A percentile compares a stretch with the other conserved stretches of the same genome.
These are phyloP conservation scores for Poeciliopsis prolifica DNA, from an alignment of 2,113 vertebrate species.

Conservation along the genomic window DNA sequence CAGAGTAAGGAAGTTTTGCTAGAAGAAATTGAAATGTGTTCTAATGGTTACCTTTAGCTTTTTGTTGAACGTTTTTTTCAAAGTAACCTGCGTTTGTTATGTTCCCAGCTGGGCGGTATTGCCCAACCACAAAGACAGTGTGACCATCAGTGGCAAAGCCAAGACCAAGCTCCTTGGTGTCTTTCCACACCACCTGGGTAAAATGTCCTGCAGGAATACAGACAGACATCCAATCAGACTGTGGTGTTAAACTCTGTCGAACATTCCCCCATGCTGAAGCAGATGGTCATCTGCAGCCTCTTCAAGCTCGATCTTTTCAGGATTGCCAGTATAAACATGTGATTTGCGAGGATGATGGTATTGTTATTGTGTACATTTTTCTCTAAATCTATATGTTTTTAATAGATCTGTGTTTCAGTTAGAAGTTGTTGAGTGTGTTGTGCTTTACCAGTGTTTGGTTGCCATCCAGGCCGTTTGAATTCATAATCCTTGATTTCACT, in stretches of 20 bases:
- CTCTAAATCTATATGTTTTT: neutral
- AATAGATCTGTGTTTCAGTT: neutral
- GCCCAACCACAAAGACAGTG: slow-evolving; percentile 64
- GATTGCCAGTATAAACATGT: neutral
- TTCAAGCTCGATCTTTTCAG: neutral
- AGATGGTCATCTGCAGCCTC: too few species aligned
- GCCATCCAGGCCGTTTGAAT: slow-evolving; percentile 48
- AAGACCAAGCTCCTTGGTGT: slow-evolving; percentile 63
- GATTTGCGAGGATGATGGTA: neutral
- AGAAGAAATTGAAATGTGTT: too few species aligned
- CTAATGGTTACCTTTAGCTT: slow-evolving; percentile 21
- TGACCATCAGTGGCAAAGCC: slow-evolving; percentile 60
- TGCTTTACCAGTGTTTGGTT: slow-evolving; percentile 43
- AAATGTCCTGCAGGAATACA: slow-evolving; percentile 70
- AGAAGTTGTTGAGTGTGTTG: neutral
- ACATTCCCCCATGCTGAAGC: too few species aligned
- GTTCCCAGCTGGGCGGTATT: slow-evolving; percentile 74
- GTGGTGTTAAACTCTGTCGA: neutral
- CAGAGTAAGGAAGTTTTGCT: too few species aligned
- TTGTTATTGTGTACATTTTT: neutral
- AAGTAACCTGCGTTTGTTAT: slow-evolving; percentile 40
- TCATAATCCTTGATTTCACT: slow-evolving; percentile 71
- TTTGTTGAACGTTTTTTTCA: slow-evolving; percentile 56
- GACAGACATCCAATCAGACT: neutral
- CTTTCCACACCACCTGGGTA: slow-evolving; percentile 79